Percentiles rank a stretch among this genome's conserved stretches.
Conservation (phyloP, 1,140 invertebrate species). For the Theocolax elegans region DNA sequence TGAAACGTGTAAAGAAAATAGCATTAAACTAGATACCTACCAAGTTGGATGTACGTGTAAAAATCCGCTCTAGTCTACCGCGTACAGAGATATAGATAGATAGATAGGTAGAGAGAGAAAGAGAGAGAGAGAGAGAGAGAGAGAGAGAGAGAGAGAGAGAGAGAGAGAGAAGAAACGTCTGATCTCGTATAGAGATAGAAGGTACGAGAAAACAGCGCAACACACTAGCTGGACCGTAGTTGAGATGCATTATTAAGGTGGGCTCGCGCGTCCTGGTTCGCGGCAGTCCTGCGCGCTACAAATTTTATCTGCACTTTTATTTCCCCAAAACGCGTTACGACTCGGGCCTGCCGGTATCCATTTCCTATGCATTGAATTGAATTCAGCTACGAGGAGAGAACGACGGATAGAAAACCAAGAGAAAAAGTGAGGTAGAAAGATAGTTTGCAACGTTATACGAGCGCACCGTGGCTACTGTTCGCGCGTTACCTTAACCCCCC, state of each 20-base stretch:
- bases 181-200: not conserved
- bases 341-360: slow-evolving; percentile 48
- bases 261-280: slow-evolving; percentile 37
- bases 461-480: slow-evolving; percentile 4
- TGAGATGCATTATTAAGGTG: slow-evolving; percentile 56
- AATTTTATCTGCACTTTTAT: slow-evolving; percentile 59
- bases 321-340: slow-evolving; percentile 51
- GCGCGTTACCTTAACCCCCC: too few relatives aligned
- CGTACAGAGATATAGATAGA: too few relatives aligned
- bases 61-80: too few relatives aligned
- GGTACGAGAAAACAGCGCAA: too few relatives aligned
- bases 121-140: not conserved
- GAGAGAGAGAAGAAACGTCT: not conserved
- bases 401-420: not conserved
- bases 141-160: not conserved
- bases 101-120: too few relatives aligned
- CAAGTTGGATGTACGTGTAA: too few relatives aligned
- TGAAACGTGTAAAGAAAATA: too few relatives aligned
- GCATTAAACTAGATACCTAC: too few relatives aligned
- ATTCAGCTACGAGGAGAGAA: slow-evolving; percentile 44
- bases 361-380: slow-evolving; percentile 64
- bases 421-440: not conserved
- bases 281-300: slow-evolving; percentile 50
- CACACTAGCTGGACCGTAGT: not conserved
- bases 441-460: not conserved